Conservation (phyloP, 2,888 invertebrate genomes). For the Heteromyza rotundicornis region DNA sequence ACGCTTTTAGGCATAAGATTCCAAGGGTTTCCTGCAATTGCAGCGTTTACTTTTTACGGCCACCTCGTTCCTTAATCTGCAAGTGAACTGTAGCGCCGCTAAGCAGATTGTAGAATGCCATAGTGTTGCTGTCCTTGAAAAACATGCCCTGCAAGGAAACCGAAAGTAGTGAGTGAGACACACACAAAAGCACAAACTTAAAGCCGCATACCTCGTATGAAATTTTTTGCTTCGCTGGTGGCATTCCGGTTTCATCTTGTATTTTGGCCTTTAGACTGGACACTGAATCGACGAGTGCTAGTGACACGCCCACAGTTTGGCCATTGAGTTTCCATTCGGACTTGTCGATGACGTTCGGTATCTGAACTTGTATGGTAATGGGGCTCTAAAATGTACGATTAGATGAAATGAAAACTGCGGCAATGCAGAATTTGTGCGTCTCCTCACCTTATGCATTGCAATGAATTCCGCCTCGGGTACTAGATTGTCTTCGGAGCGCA, state of each 20-base stretch:
- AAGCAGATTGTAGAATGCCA: conserved; percentile 95
- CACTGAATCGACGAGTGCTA: conserved; percentile 81
- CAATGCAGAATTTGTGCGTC: background rate
- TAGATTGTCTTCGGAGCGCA: conserved; percentile 90
- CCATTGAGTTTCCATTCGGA: conserved; percentile 95
- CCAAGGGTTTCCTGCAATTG: background rate
- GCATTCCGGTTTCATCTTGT: conserved; percentile 86
- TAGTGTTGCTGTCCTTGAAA: conserved; percentile 93
- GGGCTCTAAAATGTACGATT: conserved; percentile 67
- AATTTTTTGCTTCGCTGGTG: conserved; percentile 96
- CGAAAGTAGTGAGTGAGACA: background rate
- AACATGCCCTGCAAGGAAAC: conserved; percentile 83
- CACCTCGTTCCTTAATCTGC: conserved; percentile 96
- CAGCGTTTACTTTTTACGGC: conserved; percentile 88
- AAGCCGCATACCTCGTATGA: conserved; percentile 88
- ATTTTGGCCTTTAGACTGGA: conserved; percentile 86
- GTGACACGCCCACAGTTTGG: conserved; percentile 78
- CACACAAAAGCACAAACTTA: background rate
- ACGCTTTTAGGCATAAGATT: no score
- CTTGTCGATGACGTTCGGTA: conserved; percentile 87
- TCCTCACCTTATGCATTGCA: conserved; percentile 67
- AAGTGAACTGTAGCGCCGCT: conserved; percentile 84
- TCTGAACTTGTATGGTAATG: conserved; percentile 80
- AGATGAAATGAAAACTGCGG: conserved; percentile 14
- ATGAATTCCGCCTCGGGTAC: conserved; percentile 87